Conservation (phyloP, 1,140 invertebrate genomes). For the Ganaspis sp. region DNA sequence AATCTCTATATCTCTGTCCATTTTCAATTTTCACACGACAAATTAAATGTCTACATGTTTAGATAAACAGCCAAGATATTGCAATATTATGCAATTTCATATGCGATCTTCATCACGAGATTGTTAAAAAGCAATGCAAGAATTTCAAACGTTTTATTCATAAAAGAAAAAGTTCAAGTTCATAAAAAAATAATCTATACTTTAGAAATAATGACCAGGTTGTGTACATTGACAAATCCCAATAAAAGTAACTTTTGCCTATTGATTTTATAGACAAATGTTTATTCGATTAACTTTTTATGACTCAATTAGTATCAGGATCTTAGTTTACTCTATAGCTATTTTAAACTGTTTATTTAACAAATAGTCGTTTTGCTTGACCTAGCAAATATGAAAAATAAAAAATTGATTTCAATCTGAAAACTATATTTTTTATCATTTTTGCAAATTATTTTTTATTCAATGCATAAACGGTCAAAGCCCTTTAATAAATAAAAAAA, state of each 20-base stretch:
- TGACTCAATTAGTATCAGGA: neutral
- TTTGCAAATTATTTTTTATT: no score
- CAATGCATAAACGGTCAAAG: no score
- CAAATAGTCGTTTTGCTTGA: neutral
- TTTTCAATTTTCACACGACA: no score
- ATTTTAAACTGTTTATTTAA: neutral
- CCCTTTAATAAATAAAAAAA: no score
- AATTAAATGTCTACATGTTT: neutral
- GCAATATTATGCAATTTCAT: neutral
- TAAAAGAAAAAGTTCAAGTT: no score
- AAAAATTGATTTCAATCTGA: no score
- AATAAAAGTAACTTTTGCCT: neutral
- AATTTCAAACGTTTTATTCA: neutral
- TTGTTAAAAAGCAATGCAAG: neutral
- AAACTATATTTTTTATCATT: no score
- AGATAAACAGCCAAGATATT: neutral
- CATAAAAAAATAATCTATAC: no score
- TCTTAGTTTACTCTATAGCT: neutral
- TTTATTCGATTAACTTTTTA: slow-evolving; percentile 8
- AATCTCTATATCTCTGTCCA: no score
- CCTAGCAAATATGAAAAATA: no score
- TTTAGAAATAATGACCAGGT: neutral
- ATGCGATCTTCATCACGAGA: neutral
- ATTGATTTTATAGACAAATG: slow-evolving; percentile 15
- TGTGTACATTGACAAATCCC: neutral